Base-by-base conservation (phyloP, 2,797 vertebrate genomes). In the Gadopsis bispinosus region DNA sequence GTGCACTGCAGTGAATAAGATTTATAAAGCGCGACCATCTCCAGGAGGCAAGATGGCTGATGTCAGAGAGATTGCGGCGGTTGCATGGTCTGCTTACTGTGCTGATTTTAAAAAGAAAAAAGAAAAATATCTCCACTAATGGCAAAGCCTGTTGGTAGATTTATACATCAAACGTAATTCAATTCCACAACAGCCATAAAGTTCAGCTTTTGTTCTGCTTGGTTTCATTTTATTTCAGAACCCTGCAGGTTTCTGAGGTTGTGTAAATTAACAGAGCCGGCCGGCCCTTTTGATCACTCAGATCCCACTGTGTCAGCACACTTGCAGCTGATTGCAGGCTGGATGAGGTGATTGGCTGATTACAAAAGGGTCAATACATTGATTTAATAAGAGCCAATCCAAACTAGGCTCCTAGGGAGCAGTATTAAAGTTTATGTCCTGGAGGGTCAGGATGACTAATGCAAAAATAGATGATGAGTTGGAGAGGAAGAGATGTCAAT, bases 201-300 rank as follows among this genome's bases (percentile, higher is more conserved):
- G 82, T 81, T 87, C 84, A 87, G 76, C 81, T 84, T 81, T 83
- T 81, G 87, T 90, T 92, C 84, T 80, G 88, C 87, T 70, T 60
- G 60, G 69, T 66, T 87, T 85, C 54, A 29, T 85, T 89, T 89
- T 80, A 88, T 88, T 75, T 85, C 47, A 12, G 54, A 55, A 26
- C 48, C 54, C 84, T 70, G 72, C 31, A 77, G 85, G 73, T 79
- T 74, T 65, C 54, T 7, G 31, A 74, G 79, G 60, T 39, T 47
- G 56, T 68, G 64, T 75, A 79, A 88, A 89, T 89, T 35, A 86
- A 69, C 82, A 29, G 64, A 65, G 73, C n/a, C 31, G 5, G 31
- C 50, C 26, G 37, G 37, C 10, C 37, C 58, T 69, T 83, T 31
- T 78, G 77, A 87, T 80, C 68, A 71, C 69, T 75, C 66, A 43